Percentiles rank a stretch among this genome's conserved stretches.
phyloP scores from a whole-genome alignment of 2,888 invertebrate species.

The Chrysina gloriosa region DNA sequence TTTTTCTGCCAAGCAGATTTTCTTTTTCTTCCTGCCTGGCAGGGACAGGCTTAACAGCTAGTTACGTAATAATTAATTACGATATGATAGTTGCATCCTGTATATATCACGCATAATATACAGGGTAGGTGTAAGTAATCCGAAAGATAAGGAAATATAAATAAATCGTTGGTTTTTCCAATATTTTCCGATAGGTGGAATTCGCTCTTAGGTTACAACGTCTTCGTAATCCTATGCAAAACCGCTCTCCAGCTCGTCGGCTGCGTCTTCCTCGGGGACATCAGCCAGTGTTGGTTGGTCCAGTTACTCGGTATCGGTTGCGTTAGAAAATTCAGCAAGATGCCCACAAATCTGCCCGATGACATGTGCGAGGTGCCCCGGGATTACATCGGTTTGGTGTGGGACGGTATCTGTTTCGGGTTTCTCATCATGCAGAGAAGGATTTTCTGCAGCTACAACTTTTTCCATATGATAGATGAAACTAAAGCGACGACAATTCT shows the following conservation, averaged over 20 bases:
- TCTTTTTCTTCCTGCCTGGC: too few relatives aligned
- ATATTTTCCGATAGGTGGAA: conserved; percentile 79
- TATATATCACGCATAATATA: too few relatives aligned
- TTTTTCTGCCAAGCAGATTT: too few relatives aligned
- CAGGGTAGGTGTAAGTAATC: too few relatives aligned
- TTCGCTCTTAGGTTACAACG: conserved; percentile 88
- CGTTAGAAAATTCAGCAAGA: conserved; percentile 76
- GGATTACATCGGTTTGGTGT: conserved; percentile 89
- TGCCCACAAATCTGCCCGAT: conserved; percentile 43
- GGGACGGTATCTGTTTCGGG: conserved; percentile 96
- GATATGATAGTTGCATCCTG: too few relatives aligned
- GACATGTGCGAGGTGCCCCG: conserved; percentile 74
- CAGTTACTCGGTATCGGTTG: conserved; percentile 94
- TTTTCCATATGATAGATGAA: conserved; percentile 96
- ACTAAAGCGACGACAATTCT: conserved; percentile 94
- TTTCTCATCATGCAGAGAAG: conserved; percentile 92
- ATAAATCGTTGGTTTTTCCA: neutral
- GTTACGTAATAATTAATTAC: too few relatives aligned
- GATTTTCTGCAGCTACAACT: conserved; percentile 95
- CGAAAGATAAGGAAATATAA: too few relatives aligned
- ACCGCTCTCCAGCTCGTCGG: conserved; percentile 90
- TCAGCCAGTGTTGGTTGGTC: conserved; percentile 76
- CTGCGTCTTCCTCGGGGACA: conserved; percentile 80
- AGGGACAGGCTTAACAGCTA: too few relatives aligned
- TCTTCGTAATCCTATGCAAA: conserved; percentile 89